Conservation (phyloP, 92 coral and sea anemone species). For the Hydrozoanthus gracilis region DNA sequence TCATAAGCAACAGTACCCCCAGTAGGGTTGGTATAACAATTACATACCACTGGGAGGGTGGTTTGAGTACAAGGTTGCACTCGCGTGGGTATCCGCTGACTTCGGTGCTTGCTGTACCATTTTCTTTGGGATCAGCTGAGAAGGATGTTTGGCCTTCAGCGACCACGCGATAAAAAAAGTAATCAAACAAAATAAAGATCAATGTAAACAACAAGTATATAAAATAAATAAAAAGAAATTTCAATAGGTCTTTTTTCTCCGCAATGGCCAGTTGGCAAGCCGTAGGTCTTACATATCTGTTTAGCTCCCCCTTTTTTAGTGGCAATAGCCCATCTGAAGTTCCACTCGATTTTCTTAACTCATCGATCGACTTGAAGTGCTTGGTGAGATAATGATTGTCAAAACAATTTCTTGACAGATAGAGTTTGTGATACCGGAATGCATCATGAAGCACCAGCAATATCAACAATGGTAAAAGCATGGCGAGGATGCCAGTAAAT, state of each 20-base stretch:
- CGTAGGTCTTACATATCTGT: slow-evolving; percentile 86
- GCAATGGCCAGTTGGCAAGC: slow-evolving; percentile 76
- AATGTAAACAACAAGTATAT: slow-evolving; percentile 78
- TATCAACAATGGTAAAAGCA: slow-evolving; percentile 84
- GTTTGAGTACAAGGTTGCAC: slow-evolving; percentile 62
- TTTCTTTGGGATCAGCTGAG: background rate
- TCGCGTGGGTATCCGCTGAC: slow-evolving; percentile 24
- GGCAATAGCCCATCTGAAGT: slow-evolving; percentile 86
- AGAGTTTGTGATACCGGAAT: slow-evolving; percentile 86
- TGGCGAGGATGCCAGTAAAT: slow-evolving; percentile 49
- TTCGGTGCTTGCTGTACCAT: slow-evolving; percentile 16
- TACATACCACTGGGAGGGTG: slow-evolving; percentile 65
- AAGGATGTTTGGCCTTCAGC: slow-evolving; percentile 25
- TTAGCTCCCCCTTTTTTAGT: slow-evolving; percentile 89
- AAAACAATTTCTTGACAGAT: slow-evolving; percentile 79
- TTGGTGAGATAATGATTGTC: slow-evolving; percentile 91
- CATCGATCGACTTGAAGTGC: slow-evolving; percentile 95
- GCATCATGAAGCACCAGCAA: slow-evolving; percentile 85
- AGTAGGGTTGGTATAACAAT: slow-evolving; percentile 73
- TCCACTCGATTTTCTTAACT: slow-evolving; percentile 88
- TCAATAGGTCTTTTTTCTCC: slow-evolving; percentile 74
- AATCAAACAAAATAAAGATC: slow-evolving; percentile 74
- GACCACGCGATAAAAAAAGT: slow-evolving; percentile 68
- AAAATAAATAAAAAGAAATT: slow-evolving; percentile 68
- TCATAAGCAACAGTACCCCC: slow-evolving; percentile 76